Base-by-base conservation (phyloP, 2,797 vertebrate genomes). In the Erithacus rubecula region DNA sequence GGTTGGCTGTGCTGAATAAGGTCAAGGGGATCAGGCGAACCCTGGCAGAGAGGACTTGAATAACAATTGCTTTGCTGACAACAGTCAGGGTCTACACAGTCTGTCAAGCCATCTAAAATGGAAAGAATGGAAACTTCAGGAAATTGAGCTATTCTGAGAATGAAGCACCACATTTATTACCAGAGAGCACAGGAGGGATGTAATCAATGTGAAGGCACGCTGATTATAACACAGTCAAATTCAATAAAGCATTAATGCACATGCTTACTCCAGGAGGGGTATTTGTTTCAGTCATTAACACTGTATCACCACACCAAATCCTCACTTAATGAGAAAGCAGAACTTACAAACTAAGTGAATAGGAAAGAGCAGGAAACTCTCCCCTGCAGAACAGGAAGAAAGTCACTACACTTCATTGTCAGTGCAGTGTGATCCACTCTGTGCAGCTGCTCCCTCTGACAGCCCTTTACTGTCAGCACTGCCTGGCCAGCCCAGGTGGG, bases 51-150 rank as follows among this genome's bases (percentile, higher is more conserved):
- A 44, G 99, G 98, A 94, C 98, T 99, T 3, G 98, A 97, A 11
- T 98, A 98, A 60, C 99, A 99, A 90, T 98, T 99, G 97, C 98
- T 97, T 97, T 99, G 98, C 95, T 99, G 99, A 88, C 99, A 99
- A 64, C 99, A 99, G 88, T 99, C 99, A 1, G 99, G 99, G 94
- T 99, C 99, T 27, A 99, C 98, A 6, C 99, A 99, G 98, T 99
- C 99, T 37, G 98, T 98, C 97, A 99, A 97, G 87, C 99, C 99
- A 90, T 99, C 99, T 99, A 94, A 75, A 98, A 96, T 2, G 68
- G 70, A 95, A 60, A 93, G 74, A 95, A 87, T 1, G 49, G 65
- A 75, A 88, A 95, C 24, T 60, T 91, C 44, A 94, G 87, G 59
- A 79, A 84, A 90, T 1, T 2, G 79, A 83, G 77, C 2, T 8